A percentile compares a stretch with the other conserved stretches of the same genome.
These are phyloP conservation scores for Drosophila busckii DNA, from an alignment of 1,140 invertebrate species.

Conservation along the genomic window DNA sequence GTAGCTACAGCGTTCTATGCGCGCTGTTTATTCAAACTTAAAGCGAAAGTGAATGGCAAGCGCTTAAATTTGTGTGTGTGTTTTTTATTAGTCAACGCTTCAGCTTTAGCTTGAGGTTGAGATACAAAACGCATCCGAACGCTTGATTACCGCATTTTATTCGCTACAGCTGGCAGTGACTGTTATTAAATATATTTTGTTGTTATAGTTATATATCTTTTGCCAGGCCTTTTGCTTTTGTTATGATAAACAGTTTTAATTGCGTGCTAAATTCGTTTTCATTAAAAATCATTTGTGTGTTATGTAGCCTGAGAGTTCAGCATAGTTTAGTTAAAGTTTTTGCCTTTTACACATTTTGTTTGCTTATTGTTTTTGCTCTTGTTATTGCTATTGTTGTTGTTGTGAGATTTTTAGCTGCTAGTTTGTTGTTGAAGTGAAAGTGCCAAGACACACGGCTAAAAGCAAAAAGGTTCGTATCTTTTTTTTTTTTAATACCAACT, in stretches of 20 bases:
- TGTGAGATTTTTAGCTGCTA: conserved; percentile 37
- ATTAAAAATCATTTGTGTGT: conserved; percentile 66
- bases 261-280: conserved; percentile 70
- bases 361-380: conserved; percentile 32
- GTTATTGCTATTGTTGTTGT: conserved; percentile 42
- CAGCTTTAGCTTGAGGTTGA: too few species aligned
- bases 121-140: conserved; percentile 31
- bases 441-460: conserved; percentile 51
- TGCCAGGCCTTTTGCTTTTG: conserved; percentile 7
- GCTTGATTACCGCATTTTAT: conserved; percentile 35
- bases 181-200: conserved; percentile 31
- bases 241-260: conserved; percentile 50
- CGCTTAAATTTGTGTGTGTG: not conserved
- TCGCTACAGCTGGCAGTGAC: too few species aligned
- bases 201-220: conserved; percentile 8
- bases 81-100: too few species aligned
- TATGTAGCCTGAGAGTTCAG: conserved; percentile 46
- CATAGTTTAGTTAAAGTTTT: conserved; percentile 49
- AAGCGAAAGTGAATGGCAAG: conserved; percentile 53
- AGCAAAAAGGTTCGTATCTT: conserved; percentile 35
- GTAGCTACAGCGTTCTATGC: conserved; percentile 58
- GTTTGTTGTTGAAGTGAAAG: conserved; percentile 58
- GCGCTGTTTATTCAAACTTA: too few species aligned
- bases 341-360: conserved; percentile 28
- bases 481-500: conserved; percentile 34